Percentiles rank a stretch among this genome's conserved stretches.
Conservation (phyloP, 37 sponge, comb jelly and placozoan genomes). For the Eunapius fragilis region DNA sequence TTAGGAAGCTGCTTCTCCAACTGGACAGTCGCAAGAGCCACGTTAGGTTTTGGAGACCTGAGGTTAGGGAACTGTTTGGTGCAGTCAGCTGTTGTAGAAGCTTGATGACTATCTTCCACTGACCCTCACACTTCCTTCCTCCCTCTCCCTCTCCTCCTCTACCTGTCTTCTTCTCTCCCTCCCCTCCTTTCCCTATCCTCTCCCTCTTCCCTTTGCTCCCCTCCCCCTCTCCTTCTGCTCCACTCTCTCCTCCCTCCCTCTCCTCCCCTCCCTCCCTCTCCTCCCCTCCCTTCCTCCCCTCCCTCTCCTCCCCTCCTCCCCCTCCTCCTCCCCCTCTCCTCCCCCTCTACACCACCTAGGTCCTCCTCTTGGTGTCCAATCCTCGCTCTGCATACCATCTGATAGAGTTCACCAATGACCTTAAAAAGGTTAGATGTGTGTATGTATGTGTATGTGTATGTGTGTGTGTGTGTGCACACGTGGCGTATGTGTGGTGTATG, state of each 20-base stretch:
- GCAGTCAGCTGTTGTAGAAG: too few relatives aligned
- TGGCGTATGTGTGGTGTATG: too few relatives aligned
- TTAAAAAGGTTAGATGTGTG: slow-evolving; percentile 86
- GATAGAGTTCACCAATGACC: slow-evolving; percentile 93
- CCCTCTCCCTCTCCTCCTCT: neutral
- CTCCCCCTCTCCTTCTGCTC: slow-evolving; percentile 2
- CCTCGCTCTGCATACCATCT: slow-evolving; percentile 81
- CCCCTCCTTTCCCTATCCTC: too few relatives aligned
- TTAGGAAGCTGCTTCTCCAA: slow-evolving; percentile 87
- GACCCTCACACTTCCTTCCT: neutral
- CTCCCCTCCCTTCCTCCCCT: neutral
- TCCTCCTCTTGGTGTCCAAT: slow-evolving; percentile 91
- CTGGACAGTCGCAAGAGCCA: neutral
- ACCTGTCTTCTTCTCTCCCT: too few relatives aligned
- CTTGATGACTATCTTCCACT: neutral
- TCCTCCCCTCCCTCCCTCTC: neutral
- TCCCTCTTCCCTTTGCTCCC: too few relatives aligned
- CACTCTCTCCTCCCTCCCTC: slow-evolving; percentile 4
- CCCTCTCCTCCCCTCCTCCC: neutral
- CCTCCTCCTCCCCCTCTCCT: too few relatives aligned
- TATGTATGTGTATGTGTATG: too few relatives aligned
- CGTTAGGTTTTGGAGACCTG: neutral
- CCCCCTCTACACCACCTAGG: slow-evolving; percentile 10
- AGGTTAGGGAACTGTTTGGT: too few relatives aligned
- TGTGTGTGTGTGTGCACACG: too few relatives aligned